Conservation (phyloP, 2,113 vertebrate genomes). For the Poeciliopsis turrubarensis region DNA sequence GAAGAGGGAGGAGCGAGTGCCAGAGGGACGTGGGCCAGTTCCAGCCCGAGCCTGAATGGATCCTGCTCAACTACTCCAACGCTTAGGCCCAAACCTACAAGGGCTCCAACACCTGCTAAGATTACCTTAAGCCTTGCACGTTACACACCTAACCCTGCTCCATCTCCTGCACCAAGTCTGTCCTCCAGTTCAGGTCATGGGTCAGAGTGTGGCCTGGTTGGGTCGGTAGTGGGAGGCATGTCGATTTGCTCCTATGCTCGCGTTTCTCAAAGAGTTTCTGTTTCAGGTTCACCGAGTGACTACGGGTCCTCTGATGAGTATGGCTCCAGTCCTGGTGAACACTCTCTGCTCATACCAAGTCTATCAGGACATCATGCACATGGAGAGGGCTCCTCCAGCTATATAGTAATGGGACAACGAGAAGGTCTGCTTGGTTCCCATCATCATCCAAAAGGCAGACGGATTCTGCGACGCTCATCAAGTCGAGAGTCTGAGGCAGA, state of each 20-base stretch:
- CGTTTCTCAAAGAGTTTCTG: conserved; percentile 80
- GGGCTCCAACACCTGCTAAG: conserved; percentile 82
- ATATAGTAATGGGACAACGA: conserved; percentile 81
- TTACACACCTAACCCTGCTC: conserved; percentile 80
- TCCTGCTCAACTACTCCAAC: conserved; percentile 83
- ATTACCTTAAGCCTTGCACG: conserved; percentile 82
- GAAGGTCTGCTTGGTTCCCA: conserved; percentile 70
- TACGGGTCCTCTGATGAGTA: conserved; percentile 87
- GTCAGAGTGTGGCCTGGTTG: conserved; percentile 80
- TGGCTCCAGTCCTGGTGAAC: conserved; percentile 81
- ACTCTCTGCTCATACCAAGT: conserved; percentile 75
- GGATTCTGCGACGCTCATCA: conserved; percentile 77
- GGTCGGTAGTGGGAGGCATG: conserved; percentile 77
- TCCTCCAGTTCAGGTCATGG: conserved; percentile 84
- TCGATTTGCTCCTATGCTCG: conserved; percentile 79
- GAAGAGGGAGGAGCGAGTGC: conserved; percentile 73
- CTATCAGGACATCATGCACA: conserved; percentile 69
- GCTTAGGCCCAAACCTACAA: conserved; percentile 78
- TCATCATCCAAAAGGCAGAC: conserved; percentile 74
- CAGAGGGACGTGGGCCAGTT: conserved; percentile 77
- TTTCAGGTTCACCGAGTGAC: conserved; percentile 82
- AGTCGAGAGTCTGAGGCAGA: conserved; percentile 78
- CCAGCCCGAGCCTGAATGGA: conserved; percentile 81
- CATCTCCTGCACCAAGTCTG: conserved; percentile 74
- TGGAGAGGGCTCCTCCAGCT: conserved; percentile 76